Conservation (phyloP, 2,113 vertebrate genomes). For the Ammodytes dubius region DNA sequence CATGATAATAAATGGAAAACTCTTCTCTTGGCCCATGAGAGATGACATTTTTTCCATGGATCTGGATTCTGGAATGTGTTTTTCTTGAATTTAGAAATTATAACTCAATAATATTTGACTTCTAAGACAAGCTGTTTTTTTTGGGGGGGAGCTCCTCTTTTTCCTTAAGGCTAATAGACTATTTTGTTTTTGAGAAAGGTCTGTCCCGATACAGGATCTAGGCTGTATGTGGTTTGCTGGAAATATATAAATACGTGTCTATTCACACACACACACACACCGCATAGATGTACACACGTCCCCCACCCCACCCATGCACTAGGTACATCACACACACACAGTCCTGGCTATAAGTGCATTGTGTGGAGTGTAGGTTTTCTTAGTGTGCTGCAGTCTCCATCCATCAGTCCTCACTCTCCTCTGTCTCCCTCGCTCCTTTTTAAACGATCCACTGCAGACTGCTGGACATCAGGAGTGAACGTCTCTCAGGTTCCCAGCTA, state of each 20-base stretch:
- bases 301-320: background rate
- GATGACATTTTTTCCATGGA: background rate
- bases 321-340: background rate
- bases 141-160: background rate
- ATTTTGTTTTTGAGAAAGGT: background rate
- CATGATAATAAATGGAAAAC: background rate
- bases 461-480: slow-evolving; percentile 36
- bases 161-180: background rate
- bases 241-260: background rate
- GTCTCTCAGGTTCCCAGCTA: background rate
- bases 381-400: slow-evolving; percentile 4
- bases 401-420: slow-evolving; percentile 26
- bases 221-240: background rate
- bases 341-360: slow-evolving; percentile 8
- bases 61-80: background rate
- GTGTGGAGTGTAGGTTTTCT: slow-evolving; percentile 30
- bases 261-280: background rate
- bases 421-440: slow-evolving; percentile 5
- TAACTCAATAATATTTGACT: too few species aligned
- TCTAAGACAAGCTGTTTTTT: too few species aligned
- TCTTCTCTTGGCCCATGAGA: background rate
- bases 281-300: background rate
- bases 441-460: slow-evolving; percentile 37
- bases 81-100: background rate
- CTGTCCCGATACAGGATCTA: background rate